Evolutionary conservation across 2,113 vertebrate genomes (phyloP).

Genomic region (Leptobrachium ailaonicum): DNA sequence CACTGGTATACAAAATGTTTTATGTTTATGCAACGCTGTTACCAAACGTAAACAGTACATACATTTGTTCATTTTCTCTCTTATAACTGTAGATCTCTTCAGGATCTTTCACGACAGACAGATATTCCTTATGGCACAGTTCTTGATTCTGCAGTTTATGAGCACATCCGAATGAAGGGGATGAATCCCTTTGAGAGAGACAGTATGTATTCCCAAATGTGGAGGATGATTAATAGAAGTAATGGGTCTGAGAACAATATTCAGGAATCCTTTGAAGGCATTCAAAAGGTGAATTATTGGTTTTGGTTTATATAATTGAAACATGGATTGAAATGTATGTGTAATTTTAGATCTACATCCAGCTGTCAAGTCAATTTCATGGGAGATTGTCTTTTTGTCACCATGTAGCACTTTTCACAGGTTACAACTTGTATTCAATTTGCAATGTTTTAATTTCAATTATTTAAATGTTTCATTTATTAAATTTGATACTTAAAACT

Average conservation of each 20-base stretch:
- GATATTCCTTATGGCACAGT: conserved; percentile 96
- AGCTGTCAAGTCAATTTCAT: too few relatives aligned
- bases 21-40: not conserved
- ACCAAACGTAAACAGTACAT: not conserved
- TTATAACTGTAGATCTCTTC: conserved; percentile 80
- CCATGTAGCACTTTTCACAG: too few relatives aligned
- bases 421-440: too few relatives aligned
- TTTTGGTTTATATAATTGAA: too few relatives aligned
- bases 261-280: conserved; percentile 88
- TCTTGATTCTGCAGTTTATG: conserved; percentile 92
- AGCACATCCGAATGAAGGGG: conserved; percentile 91
- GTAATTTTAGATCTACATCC: too few relatives aligned
- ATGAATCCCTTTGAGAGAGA: conserved; percentile 98
- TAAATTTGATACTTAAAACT: too few relatives aligned
- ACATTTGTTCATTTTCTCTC: conserved; percentile 41
- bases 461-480: too few relatives aligned
- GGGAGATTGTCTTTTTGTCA: too few relatives aligned
- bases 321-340: too few relatives aligned
- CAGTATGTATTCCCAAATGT: conserved; percentile 97
- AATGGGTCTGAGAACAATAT: conserved; percentile 93
- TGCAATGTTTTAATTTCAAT: too few relatives aligned
- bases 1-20: not conserved
- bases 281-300: conserved; percentile 82
- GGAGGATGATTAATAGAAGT: conserved; percentile 96
- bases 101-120: conserved; percentile 94